Base-by-base conservation (phyloP, 1,140 invertebrate species). In the Heliothis subflexa region DNA sequence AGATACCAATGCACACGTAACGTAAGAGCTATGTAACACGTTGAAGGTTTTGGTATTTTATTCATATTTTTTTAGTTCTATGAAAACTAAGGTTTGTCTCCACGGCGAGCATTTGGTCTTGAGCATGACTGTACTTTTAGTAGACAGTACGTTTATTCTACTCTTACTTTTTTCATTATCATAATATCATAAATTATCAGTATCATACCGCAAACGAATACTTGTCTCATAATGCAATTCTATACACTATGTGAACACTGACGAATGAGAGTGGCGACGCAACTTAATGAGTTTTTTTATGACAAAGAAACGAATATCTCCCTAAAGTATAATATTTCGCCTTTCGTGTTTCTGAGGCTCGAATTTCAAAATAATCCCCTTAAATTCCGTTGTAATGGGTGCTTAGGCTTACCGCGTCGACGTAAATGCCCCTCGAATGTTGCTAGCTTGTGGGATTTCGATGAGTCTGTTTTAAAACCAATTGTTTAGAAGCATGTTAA, bases 401-500 rank as follows among this genome's bases (percentile, higher is more conserved):
- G 57, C 21, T 75, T 54, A 54, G 5, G 57, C 21, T 75, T 54
- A 54, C 14, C 73, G 59, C 13, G 33, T 61, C 57, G 14, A 25
- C 40, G 59, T 52, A 40, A 74, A 66, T 40, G 45, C 57, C 55
- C 18, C n/a, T 49, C 45, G n/a, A 16, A 50, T 55, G 62, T 74
- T 62, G 59, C 45, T 64, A 75, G 25, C 57, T 75, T 62, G 55
- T 64, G 50, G 45, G 45, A 50, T 62, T 59, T 59, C 28, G 16
- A 57, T 77, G 74, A 66, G 50, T 77, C 62, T 55, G 18, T 66
- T 76, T 54, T 50, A 64, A 64, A 55, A 77, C 74, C 33, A 77
- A 66, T 66, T 77, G 62, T 77, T 77, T 62, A 25, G 45, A 76
- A 62, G 18, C 47, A 18, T 52, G n/a, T 64, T 40, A 64, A 52